Evolutionary conservation across 1,140 invertebrate genomes (phyloP).

Genomic region (Leptinotarsa lineolata): DNA sequence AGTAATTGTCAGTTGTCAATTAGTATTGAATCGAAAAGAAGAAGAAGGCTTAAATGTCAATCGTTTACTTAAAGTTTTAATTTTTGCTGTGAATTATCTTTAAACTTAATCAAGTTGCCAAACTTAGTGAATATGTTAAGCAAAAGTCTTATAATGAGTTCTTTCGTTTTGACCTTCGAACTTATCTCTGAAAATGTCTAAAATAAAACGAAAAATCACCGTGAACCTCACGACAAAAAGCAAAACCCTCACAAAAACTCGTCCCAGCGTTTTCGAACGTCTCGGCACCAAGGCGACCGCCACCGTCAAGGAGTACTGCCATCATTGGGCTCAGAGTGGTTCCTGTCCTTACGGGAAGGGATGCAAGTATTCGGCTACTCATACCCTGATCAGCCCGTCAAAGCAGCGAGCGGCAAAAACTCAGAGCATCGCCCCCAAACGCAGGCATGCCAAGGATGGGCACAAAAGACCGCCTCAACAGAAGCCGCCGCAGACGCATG

Average conservation of each 20-base stretch:
- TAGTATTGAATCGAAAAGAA: no score
- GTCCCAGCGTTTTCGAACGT: slow-evolving; percentile 79
- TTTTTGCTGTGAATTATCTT: no score
- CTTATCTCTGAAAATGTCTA: slow-evolving; percentile 67
- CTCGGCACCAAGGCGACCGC: slow-evolving; percentile 70
- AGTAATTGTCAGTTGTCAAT: no score
- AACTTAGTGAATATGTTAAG: slow-evolving; percentile 40
- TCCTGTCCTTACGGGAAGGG: slow-evolving; percentile 74
- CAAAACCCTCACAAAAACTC: slow-evolving; percentile 59
- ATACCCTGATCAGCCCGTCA: slow-evolving; percentile 74
- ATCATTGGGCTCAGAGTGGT: slow-evolving; percentile 75
- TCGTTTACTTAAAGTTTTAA: no score
- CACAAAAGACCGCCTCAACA: slow-evolving; percentile 59
- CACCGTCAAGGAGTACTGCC: slow-evolving; percentile 67
- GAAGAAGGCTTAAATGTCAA: no score
- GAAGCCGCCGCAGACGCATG: background rate
- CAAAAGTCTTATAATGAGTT: slow-evolving; percentile 31
- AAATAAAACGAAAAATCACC: slow-evolving; percentile 77
- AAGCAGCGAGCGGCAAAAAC: slow-evolving; percentile 71
- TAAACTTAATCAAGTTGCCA: background rate
- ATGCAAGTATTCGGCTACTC: slow-evolving; percentile 74
- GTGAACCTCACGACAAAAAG: slow-evolving; percentile 70
- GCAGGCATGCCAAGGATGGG: slow-evolving; percentile 62
- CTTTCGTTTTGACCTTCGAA: slow-evolving; percentile 28
- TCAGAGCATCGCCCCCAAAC: slow-evolving; percentile 65